Conservation (phyloP, 64 coral and sea anemone species). For the Hydrozoanthus tunicans region DNA sequence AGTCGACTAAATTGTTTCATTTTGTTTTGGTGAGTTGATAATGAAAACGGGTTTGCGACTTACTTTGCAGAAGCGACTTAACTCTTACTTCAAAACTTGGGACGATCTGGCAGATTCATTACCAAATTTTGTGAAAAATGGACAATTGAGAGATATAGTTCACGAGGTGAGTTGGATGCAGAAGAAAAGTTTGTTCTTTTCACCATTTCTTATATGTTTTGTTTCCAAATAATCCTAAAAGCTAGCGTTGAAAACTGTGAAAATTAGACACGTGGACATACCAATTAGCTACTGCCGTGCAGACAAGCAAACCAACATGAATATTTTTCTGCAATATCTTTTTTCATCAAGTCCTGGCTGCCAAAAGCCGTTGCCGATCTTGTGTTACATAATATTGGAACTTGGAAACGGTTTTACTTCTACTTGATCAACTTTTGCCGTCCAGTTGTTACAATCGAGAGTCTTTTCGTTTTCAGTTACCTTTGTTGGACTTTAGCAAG, state of each 20-base stretch:
- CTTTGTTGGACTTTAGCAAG: slow-evolving; percentile 17
- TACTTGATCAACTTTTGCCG: not conserved
- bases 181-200: not conserved
- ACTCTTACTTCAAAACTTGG: slow-evolving; percentile 36
- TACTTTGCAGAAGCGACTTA: slow-evolving; percentile 13
- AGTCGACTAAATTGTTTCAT: not conserved
- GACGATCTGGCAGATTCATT: slow-evolving; percentile 24
- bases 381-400: no score
- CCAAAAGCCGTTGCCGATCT: no score
- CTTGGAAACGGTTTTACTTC: not conserved
- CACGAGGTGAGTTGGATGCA: slow-evolving; percentile 30
- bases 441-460: no score
- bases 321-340: no score
- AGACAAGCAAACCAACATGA: no score
- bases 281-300: no score
- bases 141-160: slow-evolving; percentile 1
- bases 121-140: not conserved
- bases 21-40: not conserved
- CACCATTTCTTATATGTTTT: not conserved
- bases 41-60: not conserved
- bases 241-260: no score
- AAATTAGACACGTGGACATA: no score
- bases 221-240: no score
- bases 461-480: slow-evolving; percentile 10
- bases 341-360: no score